phyloP scores from a whole-genome alignment of 2,888 invertebrate species.

The Furcula furcula region DNA sequence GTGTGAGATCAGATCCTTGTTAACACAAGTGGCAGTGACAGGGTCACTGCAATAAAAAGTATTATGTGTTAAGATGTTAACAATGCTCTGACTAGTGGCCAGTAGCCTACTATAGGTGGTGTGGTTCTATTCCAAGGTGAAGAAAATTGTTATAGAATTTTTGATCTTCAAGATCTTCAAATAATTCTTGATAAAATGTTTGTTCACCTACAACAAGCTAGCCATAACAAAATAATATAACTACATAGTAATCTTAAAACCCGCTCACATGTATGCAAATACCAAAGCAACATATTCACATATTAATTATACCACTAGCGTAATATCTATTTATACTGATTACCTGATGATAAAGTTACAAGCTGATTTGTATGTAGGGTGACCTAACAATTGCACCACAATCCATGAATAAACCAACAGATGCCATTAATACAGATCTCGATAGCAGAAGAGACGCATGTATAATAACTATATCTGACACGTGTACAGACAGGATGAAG shows the following conservation, averaged over 20 bases:
- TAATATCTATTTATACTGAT: not conserved
- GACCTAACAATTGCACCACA: not conserved
- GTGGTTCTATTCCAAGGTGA: too few species aligned
- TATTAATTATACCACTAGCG: not conserved
- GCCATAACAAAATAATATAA: too few species aligned
- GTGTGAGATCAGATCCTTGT: slow-evolving; percentile 15
- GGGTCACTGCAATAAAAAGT: slow-evolving; percentile 7
- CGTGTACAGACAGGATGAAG: slow-evolving; percentile 25
- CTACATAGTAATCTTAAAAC: too few species aligned
- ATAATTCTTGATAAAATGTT: too few species aligned
- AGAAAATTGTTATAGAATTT: too few species aligned
- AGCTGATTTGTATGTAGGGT: not conserved
- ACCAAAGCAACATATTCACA: not conserved
- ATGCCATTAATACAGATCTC: not conserved
- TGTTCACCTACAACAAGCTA: too few species aligned
- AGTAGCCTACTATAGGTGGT: too few species aligned
- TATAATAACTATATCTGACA: slow-evolving; percentile 12
- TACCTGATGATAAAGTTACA: not conserved
- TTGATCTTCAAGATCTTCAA: too few species aligned
- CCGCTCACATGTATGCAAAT: not conserved
- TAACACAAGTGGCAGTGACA: slow-evolving; percentile 29
- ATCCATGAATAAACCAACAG: not conserved
- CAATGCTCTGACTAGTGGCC: too few species aligned
- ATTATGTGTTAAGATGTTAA: too few species aligned
- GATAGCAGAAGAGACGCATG: slow-evolving; percentile 4